phyloP scores from a whole-genome alignment of 2,888 invertebrate species.

The Caenorhabditis becei region DNA sequence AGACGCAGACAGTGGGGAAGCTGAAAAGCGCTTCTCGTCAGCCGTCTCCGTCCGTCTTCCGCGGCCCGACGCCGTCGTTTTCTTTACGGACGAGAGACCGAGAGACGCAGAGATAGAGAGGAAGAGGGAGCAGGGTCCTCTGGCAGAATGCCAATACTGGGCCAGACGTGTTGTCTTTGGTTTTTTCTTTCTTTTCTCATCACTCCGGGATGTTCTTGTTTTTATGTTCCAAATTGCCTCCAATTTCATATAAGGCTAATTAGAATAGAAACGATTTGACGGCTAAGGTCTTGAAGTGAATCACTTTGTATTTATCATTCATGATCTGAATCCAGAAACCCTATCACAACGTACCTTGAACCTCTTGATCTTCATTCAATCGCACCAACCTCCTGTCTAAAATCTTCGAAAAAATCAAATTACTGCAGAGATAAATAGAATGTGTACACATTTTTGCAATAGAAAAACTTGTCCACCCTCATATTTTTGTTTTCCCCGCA shows the following conservation, averaged over 20 bases:
- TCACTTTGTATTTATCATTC: no score
- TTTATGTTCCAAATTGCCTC: constrained; percentile 8
- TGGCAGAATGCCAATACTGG: constrained; percentile 53
- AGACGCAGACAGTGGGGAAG: constrained; percentile 13
- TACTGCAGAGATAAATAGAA: no score
- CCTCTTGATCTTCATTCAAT: no score
- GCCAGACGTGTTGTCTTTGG: constrained; percentile 17
- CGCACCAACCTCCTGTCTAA: no score
- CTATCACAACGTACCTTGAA: no score
- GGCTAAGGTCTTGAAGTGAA: background rate
- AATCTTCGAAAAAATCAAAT: no score
- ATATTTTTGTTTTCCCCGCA: background rate
- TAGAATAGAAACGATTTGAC: constrained; percentile 2
- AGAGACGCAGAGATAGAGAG: constrained; percentile 21
- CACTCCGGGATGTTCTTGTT: constrained; percentile 28
- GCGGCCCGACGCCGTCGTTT: constrained; percentile 14
- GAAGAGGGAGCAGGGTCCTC: constrained; percentile 34
- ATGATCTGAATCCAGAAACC: no score
- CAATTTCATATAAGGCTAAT: constrained; percentile 18
- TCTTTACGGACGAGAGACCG: constrained; percentile 7
- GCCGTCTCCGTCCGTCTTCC: constrained; percentile 22
- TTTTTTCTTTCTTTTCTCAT: constrained; percentile 29
- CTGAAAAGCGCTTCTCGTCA: constrained; percentile 22
- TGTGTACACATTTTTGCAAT: no score
- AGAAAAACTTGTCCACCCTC: background rate